Evolutionary conservation across 2,888 invertebrate genomes (phyloP).

Genomic region (Hipparchia semele): DNA sequence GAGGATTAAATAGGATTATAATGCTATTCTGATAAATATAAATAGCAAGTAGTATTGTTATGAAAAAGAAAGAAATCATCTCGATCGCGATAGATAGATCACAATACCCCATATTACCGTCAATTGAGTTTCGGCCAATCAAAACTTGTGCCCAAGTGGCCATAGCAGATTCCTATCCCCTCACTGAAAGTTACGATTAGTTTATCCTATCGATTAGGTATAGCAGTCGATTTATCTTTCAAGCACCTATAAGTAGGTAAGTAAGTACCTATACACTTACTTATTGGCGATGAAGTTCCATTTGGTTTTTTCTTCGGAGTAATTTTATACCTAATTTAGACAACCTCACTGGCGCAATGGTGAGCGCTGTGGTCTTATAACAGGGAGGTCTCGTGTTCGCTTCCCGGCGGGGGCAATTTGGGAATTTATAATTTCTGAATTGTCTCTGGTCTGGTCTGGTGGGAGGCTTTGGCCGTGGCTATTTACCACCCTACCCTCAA

Average conservation of each 20-base stretch:
- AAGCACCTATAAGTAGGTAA: not conserved
- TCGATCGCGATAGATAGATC: constrained; percentile 6
- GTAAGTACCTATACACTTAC: not conserved
- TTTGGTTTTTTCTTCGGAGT: not conserved
- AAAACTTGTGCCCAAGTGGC: constrained; percentile 32
- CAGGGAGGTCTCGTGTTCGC: too few species aligned
- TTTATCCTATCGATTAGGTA: constrained; percentile 22
- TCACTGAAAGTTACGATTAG: constrained; percentile 32
- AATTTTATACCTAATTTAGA: not conserved
- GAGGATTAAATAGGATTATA: too few species aligned
- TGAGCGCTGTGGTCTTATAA: too few species aligned
- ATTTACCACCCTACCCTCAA: too few species aligned
- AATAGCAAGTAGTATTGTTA: not conserved
- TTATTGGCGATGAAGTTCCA: not conserved
- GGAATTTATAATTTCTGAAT: too few species aligned
- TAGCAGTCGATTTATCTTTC: constrained; percentile 18
- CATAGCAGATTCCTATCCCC: constrained; percentile 18
- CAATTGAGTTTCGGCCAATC: constrained; percentile 28
- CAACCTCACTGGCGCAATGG: too few species aligned
- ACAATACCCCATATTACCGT: constrained; percentile 1
- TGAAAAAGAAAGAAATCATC: not conserved
- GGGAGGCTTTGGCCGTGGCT: too few species aligned
- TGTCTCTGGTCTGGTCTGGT: too few species aligned
- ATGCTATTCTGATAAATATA: too few species aligned
- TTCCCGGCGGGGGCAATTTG: too few species aligned